Evolutionary conservation across 2,797 vertebrate genomes (phyloP).

Genomic region (Anabas testudineus): DNA sequence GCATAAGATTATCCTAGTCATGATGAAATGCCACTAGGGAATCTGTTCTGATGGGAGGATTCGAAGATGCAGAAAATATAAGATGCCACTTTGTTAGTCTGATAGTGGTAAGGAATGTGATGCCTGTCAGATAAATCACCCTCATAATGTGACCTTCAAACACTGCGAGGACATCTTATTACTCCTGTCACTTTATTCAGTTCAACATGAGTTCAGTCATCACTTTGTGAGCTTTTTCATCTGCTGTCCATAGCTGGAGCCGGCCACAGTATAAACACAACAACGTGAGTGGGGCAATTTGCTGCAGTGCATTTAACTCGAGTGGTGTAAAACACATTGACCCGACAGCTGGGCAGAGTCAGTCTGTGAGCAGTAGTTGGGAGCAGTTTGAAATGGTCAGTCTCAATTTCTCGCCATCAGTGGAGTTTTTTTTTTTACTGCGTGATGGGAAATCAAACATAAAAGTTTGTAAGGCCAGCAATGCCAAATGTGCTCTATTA

Average conservation of each 20-base stretch:
- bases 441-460: slow-evolving; percentile 63
- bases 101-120: slow-evolving; percentile 68
- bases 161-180: slow-evolving; percentile 62
- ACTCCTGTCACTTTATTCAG: slow-evolving; percentile 58
- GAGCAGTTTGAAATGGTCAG: slow-evolving; percentile 69
- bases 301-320: slow-evolving; percentile 74
- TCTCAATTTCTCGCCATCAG: slow-evolving; percentile 69
- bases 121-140: slow-evolving; percentile 65
- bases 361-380: slow-evolving; percentile 60
- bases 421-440: slow-evolving; percentile 58
- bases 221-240: slow-evolving; percentile 48
- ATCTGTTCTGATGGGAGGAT: slow-evolving; percentile 77
- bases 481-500: slow-evolving; percentile 46
- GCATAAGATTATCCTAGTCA: slow-evolving; percentile 89
- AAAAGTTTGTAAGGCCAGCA: slow-evolving; percentile 40
- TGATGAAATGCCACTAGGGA: slow-evolving; percentile 89
- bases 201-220: slow-evolving; percentile 49
- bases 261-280: slow-evolving; percentile 42
- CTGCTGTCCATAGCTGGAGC: slow-evolving; percentile 29
- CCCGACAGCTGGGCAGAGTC: slow-evolving; percentile 71
- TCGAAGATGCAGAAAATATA: slow-evolving; percentile 75
- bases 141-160: slow-evolving; percentile 69
- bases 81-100: slow-evolving; percentile 74
- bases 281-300: slow-evolving; percentile 66
- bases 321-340: slow-evolving; percentile 74